phyloP scores from a whole-genome alignment of 2,113 vertebrate species.

The Bettongia penicillata region DNA sequence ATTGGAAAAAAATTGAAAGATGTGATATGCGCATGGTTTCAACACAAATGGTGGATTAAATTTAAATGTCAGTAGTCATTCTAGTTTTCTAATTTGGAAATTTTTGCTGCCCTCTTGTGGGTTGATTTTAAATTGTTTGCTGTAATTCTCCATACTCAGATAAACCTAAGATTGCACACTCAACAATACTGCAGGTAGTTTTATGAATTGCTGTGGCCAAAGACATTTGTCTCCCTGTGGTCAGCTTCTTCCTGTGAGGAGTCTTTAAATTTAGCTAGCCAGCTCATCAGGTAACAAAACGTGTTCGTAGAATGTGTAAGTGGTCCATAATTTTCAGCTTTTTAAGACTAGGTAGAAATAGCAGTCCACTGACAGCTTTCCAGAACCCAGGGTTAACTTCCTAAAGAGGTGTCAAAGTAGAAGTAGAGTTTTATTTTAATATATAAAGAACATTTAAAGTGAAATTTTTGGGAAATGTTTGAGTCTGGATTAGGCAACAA shows the following conservation, averaged over 20 bases:
- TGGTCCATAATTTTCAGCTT: not conserved
- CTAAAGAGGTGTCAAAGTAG: not conserved
- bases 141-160: too few species aligned
- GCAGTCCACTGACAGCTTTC: not conserved
- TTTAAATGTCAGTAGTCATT: constrained; percentile 28
- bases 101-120: constrained; percentile 47
- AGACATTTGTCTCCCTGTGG: too few species aligned
- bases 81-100: constrained; percentile 12
- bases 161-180: too few species aligned
- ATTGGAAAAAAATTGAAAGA: constrained; percentile 34
- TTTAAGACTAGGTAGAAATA: not conserved
- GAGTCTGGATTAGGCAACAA: too few species aligned
- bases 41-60: constrained; percentile 8
- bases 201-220: too few species aligned
- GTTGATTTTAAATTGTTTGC: not conserved
- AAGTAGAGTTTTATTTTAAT: not conserved
- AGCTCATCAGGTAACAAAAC: not conserved
- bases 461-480: too few species aligned
- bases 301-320: not conserved
- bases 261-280: not conserved
- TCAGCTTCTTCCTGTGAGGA: too few species aligned
- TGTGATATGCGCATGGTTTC: not conserved
- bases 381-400: not conserved
- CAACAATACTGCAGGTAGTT: not conserved
- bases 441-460: too few species aligned